Conservation (phyloP, 1,140 invertebrate genomes). For the Orius insidiosus region DNA sequence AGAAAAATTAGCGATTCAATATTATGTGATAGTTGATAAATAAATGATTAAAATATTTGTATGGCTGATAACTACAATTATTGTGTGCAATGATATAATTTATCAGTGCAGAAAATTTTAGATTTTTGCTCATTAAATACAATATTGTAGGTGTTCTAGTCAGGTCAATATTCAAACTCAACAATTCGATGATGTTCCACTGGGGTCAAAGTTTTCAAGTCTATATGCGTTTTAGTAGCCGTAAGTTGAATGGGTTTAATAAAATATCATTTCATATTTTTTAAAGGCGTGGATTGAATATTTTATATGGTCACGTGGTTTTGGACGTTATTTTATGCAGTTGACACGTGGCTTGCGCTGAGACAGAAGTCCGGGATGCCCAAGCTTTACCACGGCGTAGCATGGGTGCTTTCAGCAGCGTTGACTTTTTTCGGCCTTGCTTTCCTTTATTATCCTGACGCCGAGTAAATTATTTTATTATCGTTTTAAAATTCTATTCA, state of each 20-base stretch:
- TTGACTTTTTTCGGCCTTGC: slow-evolving; percentile 46
- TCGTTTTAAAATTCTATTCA: neutral
- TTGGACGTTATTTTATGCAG: slow-evolving; percentile 66
- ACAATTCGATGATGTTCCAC: slow-evolving; percentile 43
- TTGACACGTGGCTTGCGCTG: slow-evolving; percentile 53
- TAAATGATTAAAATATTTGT: no score
- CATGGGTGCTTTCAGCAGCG: slow-evolving; percentile 51
- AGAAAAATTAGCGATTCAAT: no score
- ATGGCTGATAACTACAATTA: no score
- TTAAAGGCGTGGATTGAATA: slow-evolving; percentile 63
- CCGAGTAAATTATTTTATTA: slow-evolving; percentile 38
- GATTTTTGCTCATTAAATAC: slow-evolving; percentile 8
- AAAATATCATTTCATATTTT: neutral
- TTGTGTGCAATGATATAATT: no score
- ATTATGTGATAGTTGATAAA: no score
- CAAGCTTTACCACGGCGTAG: slow-evolving; percentile 41
- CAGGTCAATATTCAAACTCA: slow-evolving; percentile 50
- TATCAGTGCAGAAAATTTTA: no score
- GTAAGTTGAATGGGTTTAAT: slow-evolving; percentile 32
- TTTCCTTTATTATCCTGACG: slow-evolving; percentile 55
- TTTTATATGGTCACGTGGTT: slow-evolving; percentile 70
- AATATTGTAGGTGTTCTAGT: slow-evolving; percentile 45
- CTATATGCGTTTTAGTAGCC: slow-evolving; percentile 51
- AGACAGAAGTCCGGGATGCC: slow-evolving; percentile 37
- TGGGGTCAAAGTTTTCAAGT: slow-evolving; percentile 35